These are phyloP conservation scores for Amblyopsis hoosieri DNA, from an alignment of 2,797 vertebrate species.

Conservation along the genomic window DNA sequence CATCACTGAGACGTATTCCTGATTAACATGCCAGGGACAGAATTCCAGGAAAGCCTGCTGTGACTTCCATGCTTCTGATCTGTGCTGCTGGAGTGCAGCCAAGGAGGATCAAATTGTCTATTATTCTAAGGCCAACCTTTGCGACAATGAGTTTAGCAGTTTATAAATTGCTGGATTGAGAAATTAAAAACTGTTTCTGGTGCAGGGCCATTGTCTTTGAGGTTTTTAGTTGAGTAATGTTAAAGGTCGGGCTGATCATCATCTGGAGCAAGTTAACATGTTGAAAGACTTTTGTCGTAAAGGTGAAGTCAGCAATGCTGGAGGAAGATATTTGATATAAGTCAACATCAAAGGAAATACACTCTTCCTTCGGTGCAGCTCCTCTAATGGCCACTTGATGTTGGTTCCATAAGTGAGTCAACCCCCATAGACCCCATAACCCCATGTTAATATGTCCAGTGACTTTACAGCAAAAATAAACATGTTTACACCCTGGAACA, in stretches of 20 bases:
- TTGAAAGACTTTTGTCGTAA: conserved; percentile 25
- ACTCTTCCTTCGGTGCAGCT: too few relatives aligned
- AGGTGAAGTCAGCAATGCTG: too few relatives aligned
- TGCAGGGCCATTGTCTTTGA: conserved; percentile 21
- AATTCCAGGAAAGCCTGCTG: conserved; percentile 50
- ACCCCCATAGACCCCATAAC: too few relatives aligned
- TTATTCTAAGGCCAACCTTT: conserved; percentile 29
- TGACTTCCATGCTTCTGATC: conserved; percentile 49
- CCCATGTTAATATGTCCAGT: too few relatives aligned
- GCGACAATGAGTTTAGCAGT: conserved; percentile 29
- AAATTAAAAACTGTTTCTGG: conserved; percentile 31
- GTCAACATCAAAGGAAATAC: too few relatives aligned
- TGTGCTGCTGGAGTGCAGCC: conserved; percentile 23
- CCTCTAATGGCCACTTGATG: too few relatives aligned
- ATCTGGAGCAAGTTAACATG: conserved; percentile 69
- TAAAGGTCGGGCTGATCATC: conserved; percentile 54
- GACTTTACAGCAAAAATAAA: too few relatives aligned
- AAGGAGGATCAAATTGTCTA: conserved; percentile 50
- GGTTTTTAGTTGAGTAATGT: conserved; percentile 22
- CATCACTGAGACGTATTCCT: conserved; percentile 6
- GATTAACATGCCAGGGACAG: conserved; percentile 20
- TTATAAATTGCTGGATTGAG: conserved; percentile 7
- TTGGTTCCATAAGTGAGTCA: too few relatives aligned
- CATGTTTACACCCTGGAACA: too few relatives aligned
- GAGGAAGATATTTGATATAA: too few relatives aligned